phyloP scores from a whole-genome alignment of 2,888 invertebrate species.

The Heliconius hortense region DNA sequence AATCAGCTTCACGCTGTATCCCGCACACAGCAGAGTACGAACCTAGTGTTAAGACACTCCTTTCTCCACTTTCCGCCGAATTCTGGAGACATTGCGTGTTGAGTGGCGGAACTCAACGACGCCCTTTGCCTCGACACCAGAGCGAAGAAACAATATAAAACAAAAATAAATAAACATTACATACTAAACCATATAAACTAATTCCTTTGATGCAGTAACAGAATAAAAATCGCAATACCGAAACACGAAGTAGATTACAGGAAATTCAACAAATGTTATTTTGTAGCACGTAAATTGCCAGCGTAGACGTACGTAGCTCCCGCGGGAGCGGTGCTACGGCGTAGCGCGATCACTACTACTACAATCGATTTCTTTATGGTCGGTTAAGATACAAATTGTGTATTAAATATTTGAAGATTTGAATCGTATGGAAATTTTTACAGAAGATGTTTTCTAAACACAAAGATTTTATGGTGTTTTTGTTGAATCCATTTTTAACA shows the following conservation, averaged over 20 bases:
- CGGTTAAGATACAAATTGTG: conserved; percentile 2
- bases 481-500: too few relatives aligned
- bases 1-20: too few relatives aligned
- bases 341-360: conserved; percentile 20
- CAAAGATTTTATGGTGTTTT: too few relatives aligned
- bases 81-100: too few relatives aligned
- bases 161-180: neutral
- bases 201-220: conserved; percentile 5
- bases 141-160: neutral
- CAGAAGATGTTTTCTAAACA: neutral
- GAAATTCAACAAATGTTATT: conserved; percentile 40
- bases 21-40: too few relatives aligned
- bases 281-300: conserved; percentile 36
- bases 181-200: neutral
- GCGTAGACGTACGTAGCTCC: conserved; percentile 33
- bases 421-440: neutral
- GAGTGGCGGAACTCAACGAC: too few relatives aligned
- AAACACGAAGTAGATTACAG: conserved; percentile 33
- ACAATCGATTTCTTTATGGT: conserved; percentile 9
- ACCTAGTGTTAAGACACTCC: too few relatives aligned
- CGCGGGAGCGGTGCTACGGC: conserved; percentile 34
- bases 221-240: conserved; percentile 31
- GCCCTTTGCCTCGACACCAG: too few relatives aligned
- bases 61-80: too few relatives aligned
- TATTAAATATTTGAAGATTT: neutral